Percentiles rank a stretch among this genome's conserved stretches.
phyloP scores from a whole-genome alignment of 2,797 vertebrate species.

The Mallotus villosus region DNA sequence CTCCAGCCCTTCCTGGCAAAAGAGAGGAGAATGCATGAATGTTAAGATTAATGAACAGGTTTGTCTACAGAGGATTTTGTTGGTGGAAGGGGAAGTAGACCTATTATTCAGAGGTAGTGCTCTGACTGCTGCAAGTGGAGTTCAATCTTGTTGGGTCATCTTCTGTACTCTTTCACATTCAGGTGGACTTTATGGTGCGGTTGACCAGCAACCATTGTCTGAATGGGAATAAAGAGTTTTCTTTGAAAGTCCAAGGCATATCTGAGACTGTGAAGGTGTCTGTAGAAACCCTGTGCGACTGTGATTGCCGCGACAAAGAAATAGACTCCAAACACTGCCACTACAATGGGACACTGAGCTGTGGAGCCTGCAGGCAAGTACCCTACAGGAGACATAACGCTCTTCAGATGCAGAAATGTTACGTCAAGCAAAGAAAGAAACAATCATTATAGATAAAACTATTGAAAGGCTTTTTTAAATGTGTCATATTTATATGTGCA shows the following conservation, averaged over 20 bases:
- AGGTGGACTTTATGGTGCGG: slow-evolving; percentile 75
- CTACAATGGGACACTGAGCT: slow-evolving; percentile 64
- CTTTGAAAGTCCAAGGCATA: slow-evolving; percentile 71
- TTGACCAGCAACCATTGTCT: slow-evolving; percentile 63
- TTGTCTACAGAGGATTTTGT: slow-evolving; percentile 18
- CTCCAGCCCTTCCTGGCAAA: slow-evolving; percentile 32
- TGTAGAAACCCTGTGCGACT: slow-evolving; percentile 67
- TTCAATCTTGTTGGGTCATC: not conserved
- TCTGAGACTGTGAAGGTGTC: slow-evolving; percentile 69
- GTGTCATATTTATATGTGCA: no score
- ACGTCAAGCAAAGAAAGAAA: no score
- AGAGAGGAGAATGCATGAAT: slow-evolving; percentile 57
- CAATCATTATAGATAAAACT: no score
- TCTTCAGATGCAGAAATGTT: not conserved
- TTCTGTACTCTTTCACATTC: not conserved
- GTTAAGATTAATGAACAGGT: slow-evolving; percentile 72
- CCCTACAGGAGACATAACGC: slow-evolving; percentile 5
- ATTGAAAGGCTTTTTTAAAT: no score
- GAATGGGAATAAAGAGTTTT: slow-evolving; percentile 47
- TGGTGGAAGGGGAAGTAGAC: not conserved
- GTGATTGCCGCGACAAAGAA: slow-evolving; percentile 62
- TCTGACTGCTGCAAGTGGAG: not conserved
- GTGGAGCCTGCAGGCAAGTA: slow-evolving; percentile 76
- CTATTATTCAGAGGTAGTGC: not conserved
- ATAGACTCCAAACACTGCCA: slow-evolving; percentile 56